Percentiles rank a stretch among this genome's conserved stretches.
Conservation (phyloP, 2,113 vertebrate genomes). For the Antechinus stuartii region DNA sequence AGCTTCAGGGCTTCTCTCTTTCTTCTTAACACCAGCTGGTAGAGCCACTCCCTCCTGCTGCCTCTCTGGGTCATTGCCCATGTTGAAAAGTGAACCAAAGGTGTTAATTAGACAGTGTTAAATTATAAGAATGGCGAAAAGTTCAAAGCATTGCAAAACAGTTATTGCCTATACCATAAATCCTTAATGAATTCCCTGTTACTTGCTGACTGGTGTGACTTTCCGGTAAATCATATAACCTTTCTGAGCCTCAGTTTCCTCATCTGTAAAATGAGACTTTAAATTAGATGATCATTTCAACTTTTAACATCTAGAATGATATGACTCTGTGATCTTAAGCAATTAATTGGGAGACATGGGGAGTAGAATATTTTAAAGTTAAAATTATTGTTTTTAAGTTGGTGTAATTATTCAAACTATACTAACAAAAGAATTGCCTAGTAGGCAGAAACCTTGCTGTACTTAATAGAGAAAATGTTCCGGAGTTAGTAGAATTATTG, state of each 20-base stretch:
- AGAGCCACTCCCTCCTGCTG: background rate
- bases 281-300: background rate
- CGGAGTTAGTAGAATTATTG: background rate
- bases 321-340: background rate
- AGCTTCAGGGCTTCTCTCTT: constrained; percentile 19
- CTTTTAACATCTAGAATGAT: background rate
- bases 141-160: background rate
- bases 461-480: background rate
- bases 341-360: background rate
- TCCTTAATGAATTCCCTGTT: background rate
- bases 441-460: background rate
- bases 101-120: background rate
- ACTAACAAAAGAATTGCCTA: background rate
- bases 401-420: background rate
- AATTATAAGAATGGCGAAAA: background rate
- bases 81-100: constrained; percentile 6
- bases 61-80: background rate
- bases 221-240: background rate
- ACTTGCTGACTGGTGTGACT: background rate
- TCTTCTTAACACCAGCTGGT: constrained; percentile 2
- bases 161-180: background rate
- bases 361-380: background rate
- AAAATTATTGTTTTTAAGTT: background rate
- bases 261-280: background rate
- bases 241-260: background rate